Percentiles rank a stretch among this genome's conserved stretches.
Conservation (phyloP, 2,888 invertebrate genomes). For the Heterodera filipjevi region DNA sequence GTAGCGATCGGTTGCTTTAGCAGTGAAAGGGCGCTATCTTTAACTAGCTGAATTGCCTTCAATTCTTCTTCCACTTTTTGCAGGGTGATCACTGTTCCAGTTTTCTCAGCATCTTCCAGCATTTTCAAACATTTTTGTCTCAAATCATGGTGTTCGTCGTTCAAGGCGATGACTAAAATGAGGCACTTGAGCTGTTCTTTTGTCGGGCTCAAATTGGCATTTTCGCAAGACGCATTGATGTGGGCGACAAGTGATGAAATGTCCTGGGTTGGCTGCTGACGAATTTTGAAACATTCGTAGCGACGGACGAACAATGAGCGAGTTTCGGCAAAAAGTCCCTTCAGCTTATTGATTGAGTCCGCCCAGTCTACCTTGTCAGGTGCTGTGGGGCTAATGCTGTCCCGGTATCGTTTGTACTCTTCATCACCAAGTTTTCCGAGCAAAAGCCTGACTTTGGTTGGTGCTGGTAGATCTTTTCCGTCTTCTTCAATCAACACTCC, state of each 20-base stretch:
- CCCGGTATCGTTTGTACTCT: constrained; percentile 15
- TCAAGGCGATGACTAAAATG: background rate
- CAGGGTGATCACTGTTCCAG: background rate
- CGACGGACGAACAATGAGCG: constrained; percentile 24
- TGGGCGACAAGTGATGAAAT: constrained; percentile 17
- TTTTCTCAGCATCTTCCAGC: background rate
- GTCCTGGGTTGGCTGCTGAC: constrained; percentile 18
- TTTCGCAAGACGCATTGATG: constrained; percentile 18
- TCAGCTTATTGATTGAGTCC: background rate
- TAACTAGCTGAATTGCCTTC: background rate
- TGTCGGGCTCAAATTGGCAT: constrained; percentile 9
- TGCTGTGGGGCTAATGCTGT: constrained; percentile 10
- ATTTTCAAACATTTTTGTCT: constrained; percentile 13
- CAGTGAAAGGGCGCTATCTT: background rate
- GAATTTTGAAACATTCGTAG: constrained; percentile 23
- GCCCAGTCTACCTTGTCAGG: background rate
- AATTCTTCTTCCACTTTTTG: background rate
- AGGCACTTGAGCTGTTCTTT: constrained; percentile 13
- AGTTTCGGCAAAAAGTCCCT: constrained; percentile 21
- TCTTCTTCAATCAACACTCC: constrained; percentile 26
- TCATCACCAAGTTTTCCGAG: constrained; percentile 18
- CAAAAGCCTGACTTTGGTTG: constrained; percentile 19
- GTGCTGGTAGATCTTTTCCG: constrained; percentile 21
- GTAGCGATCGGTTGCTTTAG: background rate
- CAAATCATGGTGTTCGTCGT: background rate